Base-by-base conservation (phyloP, 2,888 invertebrate genomes). In the Xestia c-nigrum region DNA sequence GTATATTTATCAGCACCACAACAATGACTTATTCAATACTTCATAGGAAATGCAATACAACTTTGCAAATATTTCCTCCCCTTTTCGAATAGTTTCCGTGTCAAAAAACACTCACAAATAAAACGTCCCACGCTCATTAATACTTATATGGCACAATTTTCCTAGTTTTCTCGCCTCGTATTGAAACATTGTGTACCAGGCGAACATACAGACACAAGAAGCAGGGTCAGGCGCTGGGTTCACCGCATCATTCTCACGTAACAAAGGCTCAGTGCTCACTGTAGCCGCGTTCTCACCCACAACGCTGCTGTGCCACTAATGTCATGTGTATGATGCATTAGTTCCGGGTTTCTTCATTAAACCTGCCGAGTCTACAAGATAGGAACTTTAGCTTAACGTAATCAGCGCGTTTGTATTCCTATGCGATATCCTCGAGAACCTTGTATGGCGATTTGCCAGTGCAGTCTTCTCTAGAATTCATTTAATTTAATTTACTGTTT, bases 301-400 rank as follows among this genome's bases (percentile, higher is more conserved):
- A 78, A 43, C 73, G 75, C 76, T 85, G 83, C 76, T 88, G 90
- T 89, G 84, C 89, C 83, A 92, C 89, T 88, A 91, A 91, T 87
- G 90, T 90, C 91, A 86, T 74, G 89, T 88, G 84, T 88, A 87
- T 91, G 89, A 92, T 90, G 87, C 89, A 90, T 92, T 87, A 88
- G 88, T 92, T 93, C 92, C 92, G 90, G 87, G 86, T 90, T 89
- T 75, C 67, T 78, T 77, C 61, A 47, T 80, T 76, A 78, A 72
- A 55, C 63, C 47, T 63, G 40, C 24, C 38, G 31, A 68, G 67
- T 81, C 77, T 74, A 68, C n/a, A 72, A 72, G 61, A 70, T 63
- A 69, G 5, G 19, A 10, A 59, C 5, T 43, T 43, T n/a, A 64
- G 43, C 43, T 24, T n/a, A 40, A 68, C 59, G 31, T 68, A 64